These are phyloP conservation scores for Balearica regulorum DNA, from an alignment of 2,797 vertebrate species.

Conservation along the genomic window DNA sequence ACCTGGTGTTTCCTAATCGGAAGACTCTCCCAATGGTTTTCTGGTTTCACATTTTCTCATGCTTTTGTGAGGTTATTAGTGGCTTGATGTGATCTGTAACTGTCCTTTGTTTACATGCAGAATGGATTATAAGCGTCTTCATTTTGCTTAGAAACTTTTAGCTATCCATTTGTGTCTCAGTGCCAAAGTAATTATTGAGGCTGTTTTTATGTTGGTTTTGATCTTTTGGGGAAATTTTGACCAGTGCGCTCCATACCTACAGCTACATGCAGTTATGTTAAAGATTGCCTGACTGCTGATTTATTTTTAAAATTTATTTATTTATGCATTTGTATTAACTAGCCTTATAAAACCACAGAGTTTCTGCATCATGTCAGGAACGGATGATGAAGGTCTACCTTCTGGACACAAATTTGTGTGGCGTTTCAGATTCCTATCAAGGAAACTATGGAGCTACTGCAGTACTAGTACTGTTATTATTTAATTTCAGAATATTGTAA, in stretches of 20 bases:
- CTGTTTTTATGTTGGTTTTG: neutral
- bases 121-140: neutral
- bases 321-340: neutral
- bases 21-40: neutral
- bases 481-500: neutral
- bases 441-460: neutral
- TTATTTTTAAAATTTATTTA: neutral
- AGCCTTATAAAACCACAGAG: neutral
- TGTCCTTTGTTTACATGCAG: neutral
- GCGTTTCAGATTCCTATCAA: neutral
- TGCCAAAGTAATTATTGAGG: neutral
- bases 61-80: neutral
- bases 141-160: neutral
- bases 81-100: neutral
- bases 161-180: neutral
- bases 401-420: neutral
- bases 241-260: neutral
- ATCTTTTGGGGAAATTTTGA: neutral
- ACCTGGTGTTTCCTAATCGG: neutral
- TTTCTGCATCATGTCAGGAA: neutral
- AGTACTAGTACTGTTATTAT: neutral
- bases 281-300: neutral
- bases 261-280: neutral
- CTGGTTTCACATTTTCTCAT: neutral
- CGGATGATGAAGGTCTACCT: neutral